These are phyloP conservation scores for Xenentodon cancila DNA, from an alignment of 2,797 vertebrate genomes.

Conservation along the genomic window DNA sequence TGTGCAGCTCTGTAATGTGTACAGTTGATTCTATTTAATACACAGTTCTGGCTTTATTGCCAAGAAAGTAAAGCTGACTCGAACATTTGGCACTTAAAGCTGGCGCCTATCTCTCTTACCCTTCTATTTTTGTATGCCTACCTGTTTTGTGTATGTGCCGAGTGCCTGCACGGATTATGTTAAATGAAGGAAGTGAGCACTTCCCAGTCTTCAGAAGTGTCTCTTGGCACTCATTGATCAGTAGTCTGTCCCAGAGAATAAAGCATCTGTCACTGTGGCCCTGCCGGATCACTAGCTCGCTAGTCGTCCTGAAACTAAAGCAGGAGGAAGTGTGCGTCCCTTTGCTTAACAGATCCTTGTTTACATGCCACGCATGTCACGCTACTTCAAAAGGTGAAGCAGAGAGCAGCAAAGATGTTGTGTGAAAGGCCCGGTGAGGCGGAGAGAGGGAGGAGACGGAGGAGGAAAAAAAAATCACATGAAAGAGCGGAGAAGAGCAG, in stretches of 20 bases:
- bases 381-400: conserved; percentile 70
- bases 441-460: conserved; percentile 52
- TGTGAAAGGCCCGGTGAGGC: conserved; percentile 51
- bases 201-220: conserved; percentile 37
- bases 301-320: conserved; percentile 72
- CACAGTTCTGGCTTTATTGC: no score
- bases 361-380: conserved; percentile 79
- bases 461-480: conserved; percentile 39
- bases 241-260: conserved; percentile 51
- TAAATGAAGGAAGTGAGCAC: conserved; percentile 32
- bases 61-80: conserved; percentile 21
- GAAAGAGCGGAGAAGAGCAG: conserved; percentile 48
- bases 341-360: conserved; percentile 76
- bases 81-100: conserved; percentile 21
- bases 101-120: conserved; percentile 19
- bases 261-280: conserved; percentile 56
- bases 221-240: conserved; percentile 35
- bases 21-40: no score
- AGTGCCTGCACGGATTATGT: conserved; percentile 37
- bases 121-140: conserved; percentile 33
- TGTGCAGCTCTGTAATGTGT: background rate
- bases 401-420: conserved; percentile 62
- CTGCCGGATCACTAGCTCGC: conserved; percentile 39
- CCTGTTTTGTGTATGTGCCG: conserved; percentile 19
- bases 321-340: conserved; percentile 75